Conservation (phyloP, 2,888 invertebrate species). For the Rotaria macrura region DNA sequence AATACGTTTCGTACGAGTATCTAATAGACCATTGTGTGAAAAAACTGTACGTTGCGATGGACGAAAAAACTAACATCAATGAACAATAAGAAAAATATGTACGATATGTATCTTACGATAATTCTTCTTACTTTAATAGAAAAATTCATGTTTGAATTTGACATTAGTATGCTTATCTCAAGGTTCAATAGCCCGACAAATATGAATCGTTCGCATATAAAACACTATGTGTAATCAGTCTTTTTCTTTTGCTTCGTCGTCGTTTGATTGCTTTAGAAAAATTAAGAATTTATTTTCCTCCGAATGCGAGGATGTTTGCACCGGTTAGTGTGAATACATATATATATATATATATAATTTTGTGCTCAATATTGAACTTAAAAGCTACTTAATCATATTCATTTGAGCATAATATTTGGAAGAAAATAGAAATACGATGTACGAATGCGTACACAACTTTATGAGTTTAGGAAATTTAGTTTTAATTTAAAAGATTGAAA, state of each 20-base stretch:
- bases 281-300: background rate
- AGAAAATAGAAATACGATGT: no score
- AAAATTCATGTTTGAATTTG: background rate
- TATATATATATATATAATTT: no score
- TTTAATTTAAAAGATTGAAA: no score
- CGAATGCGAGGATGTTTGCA: background rate
- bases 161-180: background rate
- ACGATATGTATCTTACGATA: no score
- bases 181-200: background rate
- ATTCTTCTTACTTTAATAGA: background rate
- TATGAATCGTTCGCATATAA: background rate
- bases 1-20: background rate
- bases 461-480: no score
- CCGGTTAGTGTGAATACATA: no score
- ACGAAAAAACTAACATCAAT: background rate
- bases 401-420: no score
- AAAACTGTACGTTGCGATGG: background rate
- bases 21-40: background rate
- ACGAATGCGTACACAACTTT: no score
- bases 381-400: background rate
- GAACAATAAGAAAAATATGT: background rate
- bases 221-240: background rate
- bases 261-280: background rate
- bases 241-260: background rate
- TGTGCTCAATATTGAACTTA: background rate